These are phyloP conservation scores for Glandiceps talaboti DNA, from an alignment of 53 echinoderm and acorn worm genomes.

Conservation along the genomic window DNA sequence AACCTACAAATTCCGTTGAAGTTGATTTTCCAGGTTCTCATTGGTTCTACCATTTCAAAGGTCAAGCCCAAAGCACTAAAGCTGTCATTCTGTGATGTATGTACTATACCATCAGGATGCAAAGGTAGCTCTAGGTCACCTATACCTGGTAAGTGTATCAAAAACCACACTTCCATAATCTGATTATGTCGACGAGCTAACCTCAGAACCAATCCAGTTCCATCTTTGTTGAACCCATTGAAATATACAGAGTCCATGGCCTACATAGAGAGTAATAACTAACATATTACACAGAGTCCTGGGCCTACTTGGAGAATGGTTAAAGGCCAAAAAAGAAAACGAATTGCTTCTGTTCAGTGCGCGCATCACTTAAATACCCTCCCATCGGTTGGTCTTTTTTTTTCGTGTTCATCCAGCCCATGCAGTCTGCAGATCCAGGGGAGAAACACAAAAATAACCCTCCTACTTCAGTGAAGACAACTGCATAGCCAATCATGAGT, in stretches of 20 bases:
- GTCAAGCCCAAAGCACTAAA: conserved; percentile 30
- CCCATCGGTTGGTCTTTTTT: no score
- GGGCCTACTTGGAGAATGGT: not conserved
- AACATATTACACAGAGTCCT: not conserved
- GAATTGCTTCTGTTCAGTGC: not conserved
- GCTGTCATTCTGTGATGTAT: not conserved
- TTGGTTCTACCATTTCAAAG: conserved; percentile 31
- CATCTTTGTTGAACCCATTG: not conserved
- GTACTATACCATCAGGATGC: conserved; percentile 25
- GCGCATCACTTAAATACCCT: no score
- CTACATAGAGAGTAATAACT: not conserved
- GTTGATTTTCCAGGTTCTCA: conserved; percentile 38
- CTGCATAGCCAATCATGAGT: no score
- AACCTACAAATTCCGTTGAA: conserved; percentile 58
- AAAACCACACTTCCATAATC: conserved; percentile 20
- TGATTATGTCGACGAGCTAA: conserved; percentile 12
- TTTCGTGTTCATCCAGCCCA: no score
- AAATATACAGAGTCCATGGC: not conserved
- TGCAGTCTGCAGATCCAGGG: no score
- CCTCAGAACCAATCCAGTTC: conserved; percentile 20
- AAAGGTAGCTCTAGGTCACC: conserved; percentile 31
- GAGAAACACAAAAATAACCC: no score
- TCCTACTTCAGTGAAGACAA: no score
- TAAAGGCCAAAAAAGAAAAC: not conserved
- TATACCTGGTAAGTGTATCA: conserved; percentile 31